phyloP scores from a whole-genome alignment of 2,113 vertebrate genomes.

The Zapus hudsonius region DNA sequence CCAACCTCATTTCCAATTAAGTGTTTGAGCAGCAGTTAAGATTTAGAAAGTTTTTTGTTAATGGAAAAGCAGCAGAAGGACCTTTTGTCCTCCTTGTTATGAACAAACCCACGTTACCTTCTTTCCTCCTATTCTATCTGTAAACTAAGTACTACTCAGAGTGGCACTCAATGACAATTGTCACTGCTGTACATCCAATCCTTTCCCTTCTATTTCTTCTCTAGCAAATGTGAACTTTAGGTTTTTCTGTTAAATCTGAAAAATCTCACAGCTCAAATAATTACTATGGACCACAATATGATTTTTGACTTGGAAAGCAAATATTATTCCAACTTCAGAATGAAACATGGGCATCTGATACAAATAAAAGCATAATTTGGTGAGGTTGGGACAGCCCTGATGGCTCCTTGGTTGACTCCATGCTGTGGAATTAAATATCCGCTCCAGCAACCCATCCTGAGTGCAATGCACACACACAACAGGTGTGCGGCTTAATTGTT shows the following conservation, averaged over 20 bases:
- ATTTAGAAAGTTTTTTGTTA: no score
- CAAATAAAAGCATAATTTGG: constrained; percentile 38
- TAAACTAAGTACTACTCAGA: neutral
- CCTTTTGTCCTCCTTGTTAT: no score
- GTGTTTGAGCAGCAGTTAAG: no score
- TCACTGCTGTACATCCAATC: neutral
- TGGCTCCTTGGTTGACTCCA: constrained; percentile 54
- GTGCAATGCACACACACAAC: constrained; percentile 69
- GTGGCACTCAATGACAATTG: neutral
- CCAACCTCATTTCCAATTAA: no score
- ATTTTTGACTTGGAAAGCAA: constrained; percentile 59
- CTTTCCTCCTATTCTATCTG: neutral
- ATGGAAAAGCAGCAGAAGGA: no score
- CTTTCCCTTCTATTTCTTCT: neutral
- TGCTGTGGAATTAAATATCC: constrained; percentile 57
- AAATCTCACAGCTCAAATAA: constrained; percentile 37
- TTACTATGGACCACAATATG: constrained; percentile 42
- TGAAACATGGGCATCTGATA: neutral
- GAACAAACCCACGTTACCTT: neutral
- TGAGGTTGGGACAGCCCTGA: constrained; percentile 63
- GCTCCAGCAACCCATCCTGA: constrained; percentile 43
- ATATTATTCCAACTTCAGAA: constrained; percentile 13
- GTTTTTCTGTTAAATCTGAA: constrained; percentile 43
- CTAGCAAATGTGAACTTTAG: neutral
- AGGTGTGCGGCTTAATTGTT: constrained; percentile 84